phyloP scores from a whole-genome alignment of 35 echinoderm and acorn worm species.

The Lytechinus pictus region DNA sequence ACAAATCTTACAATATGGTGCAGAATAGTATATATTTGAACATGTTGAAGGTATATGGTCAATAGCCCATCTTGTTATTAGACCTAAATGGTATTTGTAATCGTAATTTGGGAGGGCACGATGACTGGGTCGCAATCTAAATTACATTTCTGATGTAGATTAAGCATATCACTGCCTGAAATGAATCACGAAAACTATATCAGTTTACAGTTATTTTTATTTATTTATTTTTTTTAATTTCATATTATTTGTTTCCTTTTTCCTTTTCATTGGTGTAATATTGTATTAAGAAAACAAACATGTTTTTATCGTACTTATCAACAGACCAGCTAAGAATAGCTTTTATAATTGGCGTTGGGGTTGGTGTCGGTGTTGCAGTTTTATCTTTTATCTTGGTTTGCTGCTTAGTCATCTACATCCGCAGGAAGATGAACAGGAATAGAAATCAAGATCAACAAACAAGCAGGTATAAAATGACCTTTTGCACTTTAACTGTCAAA shows the following conservation, averaged over 20 bases:
- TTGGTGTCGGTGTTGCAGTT: neutral
- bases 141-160: too few species aligned
- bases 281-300: neutral
- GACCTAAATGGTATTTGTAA: too few species aligned
- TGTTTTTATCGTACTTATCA: neutral
- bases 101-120: too few species aligned
- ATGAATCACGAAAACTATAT: neutral
- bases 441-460: neutral
- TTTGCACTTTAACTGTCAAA: neutral
- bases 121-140: too few species aligned
- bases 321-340: neutral
- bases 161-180: neutral
- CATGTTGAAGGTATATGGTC: too few species aligned
- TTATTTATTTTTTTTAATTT: neutral
- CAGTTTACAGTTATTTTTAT: neutral
- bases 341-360: conserved; percentile 8
- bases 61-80: too few species aligned
- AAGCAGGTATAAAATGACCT: neutral
- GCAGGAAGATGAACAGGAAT: conserved; percentile 25
- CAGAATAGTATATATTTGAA: too few species aligned
- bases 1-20: too few species aligned
- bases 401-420: conserved; percentile 26
- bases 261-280: neutral
- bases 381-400: conserved; percentile 6
- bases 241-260: neutral